phyloP scores from a whole-genome alignment of 2,888 invertebrate genomes.

The Hydroisotoma schaefferi region DNA sequence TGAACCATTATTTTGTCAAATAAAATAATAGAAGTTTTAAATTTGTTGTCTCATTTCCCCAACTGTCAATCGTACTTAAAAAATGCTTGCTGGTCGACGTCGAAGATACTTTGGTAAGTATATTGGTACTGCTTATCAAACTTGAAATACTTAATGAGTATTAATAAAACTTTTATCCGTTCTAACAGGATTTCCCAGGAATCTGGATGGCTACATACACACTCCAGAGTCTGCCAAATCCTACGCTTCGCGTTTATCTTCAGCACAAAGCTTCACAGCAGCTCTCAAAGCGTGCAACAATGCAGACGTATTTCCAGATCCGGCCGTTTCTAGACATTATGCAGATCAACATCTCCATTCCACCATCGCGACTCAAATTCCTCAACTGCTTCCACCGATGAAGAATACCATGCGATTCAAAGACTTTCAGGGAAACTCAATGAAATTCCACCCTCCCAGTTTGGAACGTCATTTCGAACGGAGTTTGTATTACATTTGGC shows the following conservation, averaged over 20 bases:
- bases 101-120: conserved; percentile 2
- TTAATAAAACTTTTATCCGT: neutral
- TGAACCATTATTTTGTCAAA: too few species aligned
- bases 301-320: conserved; percentile 16
- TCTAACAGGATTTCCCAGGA: conserved; percentile 17
- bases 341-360: conserved; percentile 25
- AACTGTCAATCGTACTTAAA: neutral
- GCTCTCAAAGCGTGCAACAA: neutral
- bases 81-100: neutral
- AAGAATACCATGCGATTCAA: conserved; percentile 25
- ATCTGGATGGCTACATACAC: conserved; percentile 13
- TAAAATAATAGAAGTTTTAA: too few species aligned
- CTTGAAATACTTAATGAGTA: neutral
- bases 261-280: neutral
- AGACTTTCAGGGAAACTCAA: conserved; percentile 10
- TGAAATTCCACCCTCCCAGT: conserved; percentile 17
- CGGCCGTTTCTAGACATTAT: conserved; percentile 10
- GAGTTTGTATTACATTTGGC: conserved; percentile 25
- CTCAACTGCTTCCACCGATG: conserved; percentile 24
- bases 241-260: conserved; percentile 12
- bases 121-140: neutral
- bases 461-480: conserved; percentile 21
- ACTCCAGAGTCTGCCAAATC: conserved; percentile 30
- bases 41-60: too few species aligned
- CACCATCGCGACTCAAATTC: conserved; percentile 24